Conservation (phyloP, 2,113 vertebrate species). For the Tragelaphus buxtoni region DNA sequence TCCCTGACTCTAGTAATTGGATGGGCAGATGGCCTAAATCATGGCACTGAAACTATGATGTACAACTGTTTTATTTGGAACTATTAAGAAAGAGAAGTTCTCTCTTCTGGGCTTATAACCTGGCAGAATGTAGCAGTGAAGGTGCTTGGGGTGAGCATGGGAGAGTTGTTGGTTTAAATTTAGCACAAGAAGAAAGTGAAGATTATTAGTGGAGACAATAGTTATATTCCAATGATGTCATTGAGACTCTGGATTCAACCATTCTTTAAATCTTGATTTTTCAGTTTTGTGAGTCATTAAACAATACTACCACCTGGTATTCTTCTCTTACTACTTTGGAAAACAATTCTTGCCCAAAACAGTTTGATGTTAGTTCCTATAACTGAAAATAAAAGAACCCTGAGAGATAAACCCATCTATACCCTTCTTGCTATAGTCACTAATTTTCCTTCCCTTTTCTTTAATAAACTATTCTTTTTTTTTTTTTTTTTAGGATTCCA, state of each 20-base stretch:
- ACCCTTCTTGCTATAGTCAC: too few relatives aligned
- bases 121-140: not conserved
- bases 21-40: not conserved
- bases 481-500: too few relatives aligned
- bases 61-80: not conserved
- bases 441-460: not conserved
- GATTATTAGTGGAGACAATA: not conserved
- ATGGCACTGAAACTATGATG: not conserved
- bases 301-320: not conserved
- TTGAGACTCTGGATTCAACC: not conserved
- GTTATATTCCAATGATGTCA: not conserved
- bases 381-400: not conserved
- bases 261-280: not conserved
- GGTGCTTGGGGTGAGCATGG: not conserved
- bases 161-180: not conserved
- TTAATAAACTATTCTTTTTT: not conserved
- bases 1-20: not conserved
- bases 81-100: not conserved
- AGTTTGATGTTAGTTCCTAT: not conserved
- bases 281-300: not conserved
- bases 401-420: not conserved
- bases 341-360: not conserved
- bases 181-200: not conserved
- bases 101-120: not conserved
- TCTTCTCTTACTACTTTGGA: not conserved